Evolutionary conservation across 2,888 invertebrate genomes (phyloP).

Genomic region (Chalcis sispes): DNA sequence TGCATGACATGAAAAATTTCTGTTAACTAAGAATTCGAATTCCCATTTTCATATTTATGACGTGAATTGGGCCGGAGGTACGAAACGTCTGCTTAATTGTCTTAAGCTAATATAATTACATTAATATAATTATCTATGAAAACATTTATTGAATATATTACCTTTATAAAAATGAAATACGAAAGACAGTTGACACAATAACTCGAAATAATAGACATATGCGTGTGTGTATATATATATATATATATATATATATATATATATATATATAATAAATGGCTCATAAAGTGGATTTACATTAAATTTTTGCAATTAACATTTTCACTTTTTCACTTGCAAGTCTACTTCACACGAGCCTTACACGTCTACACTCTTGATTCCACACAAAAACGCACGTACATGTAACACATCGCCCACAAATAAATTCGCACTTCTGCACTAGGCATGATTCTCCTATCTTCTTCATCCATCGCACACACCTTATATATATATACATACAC

Average conservation of each 20-base stretch:
- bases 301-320: slow-evolving; percentile 12
- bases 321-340: slow-evolving; percentile 14
- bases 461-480: slow-evolving; percentile 24
- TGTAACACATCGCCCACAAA: too few species aligned
- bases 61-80: slow-evolving; percentile 59
- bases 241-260: neutral
- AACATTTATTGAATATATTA: slow-evolving; percentile 21
- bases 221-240: too few species aligned
- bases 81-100: slow-evolving; percentile 37
- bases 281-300: slow-evolving; percentile 31
- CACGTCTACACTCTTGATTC: too few species aligned
- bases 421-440: slow-evolving; percentile 54
- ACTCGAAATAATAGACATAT: slow-evolving; percentile 21
- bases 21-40: slow-evolving; percentile 33
- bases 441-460: slow-evolving; percentile 41
- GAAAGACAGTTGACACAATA: slow-evolving; percentile 48
- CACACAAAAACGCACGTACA: too few species aligned
- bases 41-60: slow-evolving; percentile 48
- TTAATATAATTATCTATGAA: slow-evolving; percentile 20
- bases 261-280: neutral
- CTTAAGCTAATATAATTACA: slow-evolving; percentile 47
- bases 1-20: neutral
- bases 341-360: slow-evolving; percentile 33
- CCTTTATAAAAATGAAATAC: neutral
- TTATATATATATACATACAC: slow-evolving; percentile 23